Conservation (phyloP, 2,888 invertebrate species). For the Protodeltote pygarga region DNA sequence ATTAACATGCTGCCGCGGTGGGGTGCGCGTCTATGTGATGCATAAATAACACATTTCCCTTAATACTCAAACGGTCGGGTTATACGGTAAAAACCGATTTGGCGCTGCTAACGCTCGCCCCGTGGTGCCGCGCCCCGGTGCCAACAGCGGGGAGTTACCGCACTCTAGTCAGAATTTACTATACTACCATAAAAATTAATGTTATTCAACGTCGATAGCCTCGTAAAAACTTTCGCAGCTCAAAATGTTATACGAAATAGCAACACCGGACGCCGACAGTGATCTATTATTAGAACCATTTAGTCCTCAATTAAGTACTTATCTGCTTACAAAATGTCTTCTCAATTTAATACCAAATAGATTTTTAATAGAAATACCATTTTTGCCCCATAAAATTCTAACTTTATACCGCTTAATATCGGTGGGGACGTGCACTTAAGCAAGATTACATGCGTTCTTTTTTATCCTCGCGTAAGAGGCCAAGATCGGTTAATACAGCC, state of each 20-base stretch:
- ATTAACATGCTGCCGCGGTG: constrained; percentile 74
- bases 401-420: constrained; percentile 63
- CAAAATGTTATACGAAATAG: constrained; percentile 28
- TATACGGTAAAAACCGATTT: constrained; percentile 74
- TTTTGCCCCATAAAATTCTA: constrained; percentile 62
- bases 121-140: constrained; percentile 64
- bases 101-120: constrained; percentile 62
- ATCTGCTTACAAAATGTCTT: constrained; percentile 26
- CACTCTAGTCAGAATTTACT: constrained; percentile 58
- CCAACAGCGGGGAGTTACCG: constrained; percentile 67
- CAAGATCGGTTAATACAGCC: constrained; percentile 60
- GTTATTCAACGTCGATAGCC: constrained; percentile 37
- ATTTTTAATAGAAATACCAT: constrained; percentile 57
- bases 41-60: constrained; percentile 77
- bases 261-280: constrained; percentile 2
- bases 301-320: constrained; percentile 29
- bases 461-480: constrained; percentile 48
- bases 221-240: constrained; percentile 46
- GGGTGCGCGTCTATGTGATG: constrained; percentile 72
- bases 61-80: constrained; percentile 70
- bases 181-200: constrained; percentile 54
- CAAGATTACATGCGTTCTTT: constrained; percentile 59
- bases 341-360: constrained; percentile 40
- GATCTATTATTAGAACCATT: constrained; percentile 11
- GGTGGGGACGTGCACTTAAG: constrained; percentile 63